Percentiles rank a stretch among this genome's conserved stretches.
These are phyloP conservation scores for fruit fly (Drosophila melanogaster) DNA, from an alignment of 1,140 invertebrate genomes.

Conservation along the genomic window Release_6_plus_ISO1_MT NT_037436.4:19777501-19778000, in stretches of 20 bases:
- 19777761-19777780: slow-evolving; percentile 21
- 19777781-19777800: slow-evolving; percentile 30
- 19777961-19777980: slow-evolving; percentile 36
- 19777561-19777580: slow-evolving; percentile 41
- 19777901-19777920: slow-evolving; percentile 11
- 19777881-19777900: slow-evolving; percentile 25
- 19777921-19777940: slow-evolving; percentile 10
- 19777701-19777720: slow-evolving; percentile 54
- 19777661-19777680: slow-evolving; percentile 21
- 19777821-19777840: slow-evolving; percentile 9
- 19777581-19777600: slow-evolving; percentile 17
- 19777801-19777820: slow-evolving; percentile 29
- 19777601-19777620: slow-evolving; percentile 54
- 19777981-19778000: slow-evolving; percentile 43
- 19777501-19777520: slow-evolving; percentile 39
- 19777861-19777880: slow-evolving; percentile 5
- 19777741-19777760: slow-evolving; percentile 31
- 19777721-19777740: slow-evolving; percentile 56
- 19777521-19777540: slow-evolving; percentile 55
- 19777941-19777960: slow-evolving; percentile 2
- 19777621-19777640: slow-evolving; percentile 56
- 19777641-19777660: slow-evolving; percentile 12
- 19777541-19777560: slow-evolving; percentile 44
- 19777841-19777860: slow-evolving; percentile 4
- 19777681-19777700: slow-evolving; percentile 46